These are phyloP conservation scores for Pelmatolapia mariae DNA, from an alignment of 2,113 vertebrate genomes.

Conservation along the genomic window DNA sequence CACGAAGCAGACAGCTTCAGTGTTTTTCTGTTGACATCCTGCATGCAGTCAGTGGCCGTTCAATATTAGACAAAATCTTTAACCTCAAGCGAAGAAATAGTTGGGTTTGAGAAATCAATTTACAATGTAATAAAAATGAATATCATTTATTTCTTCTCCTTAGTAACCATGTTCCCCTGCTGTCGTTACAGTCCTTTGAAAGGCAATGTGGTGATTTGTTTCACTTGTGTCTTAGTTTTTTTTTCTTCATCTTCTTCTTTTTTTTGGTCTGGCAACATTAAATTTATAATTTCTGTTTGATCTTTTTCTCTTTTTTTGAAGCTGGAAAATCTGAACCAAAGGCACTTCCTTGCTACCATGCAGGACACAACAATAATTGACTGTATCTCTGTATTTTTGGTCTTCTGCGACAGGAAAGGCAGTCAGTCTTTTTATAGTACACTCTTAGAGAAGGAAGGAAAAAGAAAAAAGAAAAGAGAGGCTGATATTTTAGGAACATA, in stretches of 20 bases:
- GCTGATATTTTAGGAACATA: not conserved
- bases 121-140: slow-evolving; percentile 40
- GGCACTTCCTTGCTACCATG: slow-evolving; percentile 96
- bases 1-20: slow-evolving; percentile 30
- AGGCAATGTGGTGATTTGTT: slow-evolving; percentile 95
- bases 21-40: slow-evolving; percentile 21
- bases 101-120: slow-evolving; percentile 34
- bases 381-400: slow-evolving; percentile 80
- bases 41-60: slow-evolving; percentile 37
- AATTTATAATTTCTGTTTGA: slow-evolving; percentile 70
- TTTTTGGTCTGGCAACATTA: slow-evolving; percentile 86
- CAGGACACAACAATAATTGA: slow-evolving; percentile 81
- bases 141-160: slow-evolving; percentile 18
- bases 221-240: slow-evolving; percentile 71
- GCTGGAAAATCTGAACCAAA: slow-evolving; percentile 92
- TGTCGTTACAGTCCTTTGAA: slow-evolving; percentile 69
- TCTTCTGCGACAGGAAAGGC: slow-evolving; percentile 83
- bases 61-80: slow-evolving; percentile 2
- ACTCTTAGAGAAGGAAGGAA: not conserved
- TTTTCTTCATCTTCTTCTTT: slow-evolving; percentile 65
- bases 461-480: not conserved
- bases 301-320: slow-evolving; percentile 81
- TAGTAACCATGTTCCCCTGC: slow-evolving; percentile 40
- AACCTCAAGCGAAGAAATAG: slow-evolving; percentile 14
- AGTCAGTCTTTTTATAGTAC: slow-evolving; percentile 60